These are phyloP conservation scores for Anolis sagrei DNA, from an alignment of 2,113 vertebrate species.

Conservation along the genomic window DNA sequence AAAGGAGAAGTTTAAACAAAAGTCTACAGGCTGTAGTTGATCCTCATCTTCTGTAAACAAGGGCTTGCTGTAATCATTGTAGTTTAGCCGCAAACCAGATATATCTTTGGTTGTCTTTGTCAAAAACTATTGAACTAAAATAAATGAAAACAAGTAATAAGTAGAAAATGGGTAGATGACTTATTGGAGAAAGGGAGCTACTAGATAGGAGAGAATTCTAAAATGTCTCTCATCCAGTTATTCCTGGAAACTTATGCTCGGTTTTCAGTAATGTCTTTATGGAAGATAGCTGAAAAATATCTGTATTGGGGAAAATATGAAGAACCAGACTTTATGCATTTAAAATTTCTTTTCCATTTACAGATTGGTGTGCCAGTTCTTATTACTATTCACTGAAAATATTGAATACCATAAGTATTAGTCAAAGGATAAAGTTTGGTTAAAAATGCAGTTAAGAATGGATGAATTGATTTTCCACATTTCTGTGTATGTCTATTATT, in stretches of 20 bases:
- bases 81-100: conserved; percentile 66
- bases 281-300: not conserved
- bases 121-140: conserved; percentile 48
- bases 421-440: not conserved
- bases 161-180: not conserved
- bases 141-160: conserved; percentile 24
- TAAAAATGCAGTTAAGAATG: not conserved
- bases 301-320: not conserved
- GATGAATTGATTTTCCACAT: not conserved
- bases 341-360: not conserved
- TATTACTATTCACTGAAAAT: not conserved
- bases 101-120: conserved; percentile 70
- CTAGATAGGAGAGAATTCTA: conserved; percentile 25
- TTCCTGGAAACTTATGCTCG: not conserved
- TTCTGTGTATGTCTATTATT: not conserved
- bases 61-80: conserved; percentile 69
- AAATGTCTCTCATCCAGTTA: not conserved
- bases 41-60: conserved; percentile 79
- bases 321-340: not conserved
- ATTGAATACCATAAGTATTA: not conserved
- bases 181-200: conserved; percentile 8
- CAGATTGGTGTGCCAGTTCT: not conserved
- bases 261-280: not conserved
- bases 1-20: conserved; percentile 80
- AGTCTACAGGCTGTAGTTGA: conserved; percentile 70